Evolutionary conservation across 64 coral and sea anemone genomes (phyloP).

Genomic region (Montipora capricornis): DNA sequence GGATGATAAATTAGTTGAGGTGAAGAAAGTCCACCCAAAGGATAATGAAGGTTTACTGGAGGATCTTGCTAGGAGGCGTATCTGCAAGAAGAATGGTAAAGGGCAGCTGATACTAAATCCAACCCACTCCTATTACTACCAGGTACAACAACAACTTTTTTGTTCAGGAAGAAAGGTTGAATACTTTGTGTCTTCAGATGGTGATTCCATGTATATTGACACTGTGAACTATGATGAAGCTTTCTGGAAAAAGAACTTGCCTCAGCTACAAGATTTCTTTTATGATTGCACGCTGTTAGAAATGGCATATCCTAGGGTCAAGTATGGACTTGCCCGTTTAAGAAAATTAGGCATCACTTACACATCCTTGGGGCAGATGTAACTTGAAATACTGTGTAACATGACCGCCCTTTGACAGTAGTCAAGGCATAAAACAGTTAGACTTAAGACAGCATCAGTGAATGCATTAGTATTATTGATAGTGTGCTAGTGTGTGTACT

Average conservation of each 20-base stretch:
- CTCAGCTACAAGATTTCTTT: constrained; percentile 59
- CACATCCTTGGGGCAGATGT: not conserved
- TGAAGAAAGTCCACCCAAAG: constrained; percentile 59
- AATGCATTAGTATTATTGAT: constrained; percentile 3
- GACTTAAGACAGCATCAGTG: constrained; percentile 3
- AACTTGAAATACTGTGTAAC: not conserved
- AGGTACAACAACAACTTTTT: constrained; percentile 41
- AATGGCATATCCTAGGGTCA: constrained; percentile 74
- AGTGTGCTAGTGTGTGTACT: not conserved
- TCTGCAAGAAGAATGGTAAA: constrained; percentile 54
- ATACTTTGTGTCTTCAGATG: constrained; percentile 22
- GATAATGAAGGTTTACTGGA: constrained; percentile 64
- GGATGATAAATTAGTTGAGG: constrained; percentile 52
- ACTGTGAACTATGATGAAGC: constrained; percentile 58
- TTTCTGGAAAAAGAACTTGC: constrained; percentile 47
- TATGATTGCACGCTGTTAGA: not conserved
- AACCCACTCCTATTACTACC: constrained; percentile 45
- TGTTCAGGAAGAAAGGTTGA: constrained; percentile 31
- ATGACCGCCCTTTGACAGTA: not conserved
- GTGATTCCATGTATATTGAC: constrained; percentile 38
- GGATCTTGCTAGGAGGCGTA: constrained; percentile 41
- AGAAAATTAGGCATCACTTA: constrained; percentile 46
- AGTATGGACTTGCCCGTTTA: constrained; percentile 45
- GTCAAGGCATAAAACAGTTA: constrained; percentile 34
- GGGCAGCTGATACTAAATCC: constrained; percentile 35